Conservation (phyloP, 2,888 invertebrate species). For the Atrina japonica region DNA sequence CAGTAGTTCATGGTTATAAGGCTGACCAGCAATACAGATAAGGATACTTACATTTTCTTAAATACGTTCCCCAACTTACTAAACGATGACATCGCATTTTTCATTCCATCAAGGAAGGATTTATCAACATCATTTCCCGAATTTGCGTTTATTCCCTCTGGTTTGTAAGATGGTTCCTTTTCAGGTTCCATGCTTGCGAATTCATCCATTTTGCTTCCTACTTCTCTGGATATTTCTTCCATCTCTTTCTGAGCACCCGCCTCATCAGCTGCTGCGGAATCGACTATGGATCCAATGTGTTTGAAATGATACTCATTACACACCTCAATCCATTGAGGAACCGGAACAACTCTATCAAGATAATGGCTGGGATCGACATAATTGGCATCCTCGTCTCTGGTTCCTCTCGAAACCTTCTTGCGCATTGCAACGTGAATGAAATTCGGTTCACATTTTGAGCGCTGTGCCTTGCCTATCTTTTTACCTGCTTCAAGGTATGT, state of each 20-base stretch:
- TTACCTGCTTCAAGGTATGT: slow-evolving; percentile 15
- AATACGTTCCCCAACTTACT: not conserved
- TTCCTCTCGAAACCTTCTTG: slow-evolving; percentile 9
- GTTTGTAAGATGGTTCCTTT: slow-evolving; percentile 10
- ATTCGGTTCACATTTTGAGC: slow-evolving; percentile 16
- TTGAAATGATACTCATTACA: slow-evolving; percentile 59
- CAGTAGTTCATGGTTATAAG: too few species aligned
- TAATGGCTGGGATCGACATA: slow-evolving; percentile 63
- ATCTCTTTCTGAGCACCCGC: slow-evolving; percentile 20
- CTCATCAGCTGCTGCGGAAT: slow-evolving; percentile 36
- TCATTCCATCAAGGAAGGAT: not conserved
- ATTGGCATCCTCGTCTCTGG: slow-evolving; percentile 35
- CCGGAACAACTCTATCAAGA: slow-evolving; percentile 56
- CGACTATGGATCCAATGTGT: too few species aligned
- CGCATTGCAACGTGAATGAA: slow-evolving; percentile 62
- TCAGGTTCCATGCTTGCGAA: too few species aligned
- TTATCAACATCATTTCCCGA: slow-evolving; percentile 9
- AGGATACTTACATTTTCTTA: too few species aligned
- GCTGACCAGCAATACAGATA: too few species aligned
- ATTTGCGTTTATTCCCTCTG: slow-evolving; percentile 32
- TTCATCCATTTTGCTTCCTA: too few species aligned
- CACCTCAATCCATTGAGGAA: slow-evolving; percentile 59
- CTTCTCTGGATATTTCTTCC: slow-evolving; percentile 3
- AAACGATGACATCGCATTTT: not conserved
- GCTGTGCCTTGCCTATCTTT: slow-evolving; percentile 24